Base-by-base conservation (phyloP, 2,888 invertebrate species). In the Coremacera marginata region DNA sequence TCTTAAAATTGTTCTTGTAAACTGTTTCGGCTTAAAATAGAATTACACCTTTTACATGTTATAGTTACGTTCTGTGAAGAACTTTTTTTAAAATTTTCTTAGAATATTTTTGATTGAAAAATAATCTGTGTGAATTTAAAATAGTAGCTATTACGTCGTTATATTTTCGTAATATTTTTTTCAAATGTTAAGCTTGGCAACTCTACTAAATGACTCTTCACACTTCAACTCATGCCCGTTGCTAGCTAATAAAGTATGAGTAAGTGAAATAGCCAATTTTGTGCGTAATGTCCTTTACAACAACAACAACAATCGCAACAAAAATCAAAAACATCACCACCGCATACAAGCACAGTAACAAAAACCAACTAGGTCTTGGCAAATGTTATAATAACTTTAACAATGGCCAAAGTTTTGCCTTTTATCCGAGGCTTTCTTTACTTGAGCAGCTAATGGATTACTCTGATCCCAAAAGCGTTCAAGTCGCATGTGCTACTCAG, bases 211-310 rank as follows among this genome's bases (percentile, higher is more conserved):
- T 14, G 25, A 27, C 9, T 31, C 27, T 11, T 11, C n/a, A 25
- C n/a, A 14, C 63, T 31, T 27, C 14, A 7, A 31, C 63, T 31
- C 31, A 31, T 9, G 57, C n/a, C 5, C 16, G n/a, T 22, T 22
- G 57, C 22, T 22, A 16, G 1, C 16, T 49, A 49, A n/a, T 31
- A n/a, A 52, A 55, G 70, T 70, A 60, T 68, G 75, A 57, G 70
- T 75, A 75, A 75, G 75, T 75, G 70, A 75, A 75, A 62, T 70
- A 57, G 70, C 57, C 62, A 49, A 75, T 75, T 75, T 75, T 68
- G 75, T 75, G 75, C 70, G 70, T 70, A 70, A 70, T 72, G 60
- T 60, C 60, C 62, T 37, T 49, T 27, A 49, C 60, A 60, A 62
- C 49, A 62, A 62, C 60, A 72, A 51, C 9, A 68, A 51, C 68